Conservation (phyloP, 2,113 vertebrate genomes). For the Pterocles gutturalis region DNA sequence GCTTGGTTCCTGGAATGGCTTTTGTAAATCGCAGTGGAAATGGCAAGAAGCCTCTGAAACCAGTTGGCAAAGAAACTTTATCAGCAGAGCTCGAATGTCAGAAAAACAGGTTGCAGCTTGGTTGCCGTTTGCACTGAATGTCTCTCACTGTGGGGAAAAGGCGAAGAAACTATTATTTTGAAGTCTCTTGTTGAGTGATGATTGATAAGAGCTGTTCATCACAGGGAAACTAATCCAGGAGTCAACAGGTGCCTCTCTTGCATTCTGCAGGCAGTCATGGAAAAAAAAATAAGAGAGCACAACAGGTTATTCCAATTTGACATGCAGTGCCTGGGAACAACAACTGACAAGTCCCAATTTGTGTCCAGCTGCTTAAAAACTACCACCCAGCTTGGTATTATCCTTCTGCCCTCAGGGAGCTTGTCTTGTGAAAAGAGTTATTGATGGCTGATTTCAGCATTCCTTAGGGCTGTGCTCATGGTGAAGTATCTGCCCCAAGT, state of each 20-base stretch:
- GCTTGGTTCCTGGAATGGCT: neutral
- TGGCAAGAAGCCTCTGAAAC: neutral
- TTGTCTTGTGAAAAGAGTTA: constrained; percentile 64
- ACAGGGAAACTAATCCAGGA: constrained; percentile 29
- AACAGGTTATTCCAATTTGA: constrained; percentile 66
- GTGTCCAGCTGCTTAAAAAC: constrained; percentile 71
- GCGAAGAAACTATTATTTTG: constrained; percentile 35
- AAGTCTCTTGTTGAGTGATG: neutral
- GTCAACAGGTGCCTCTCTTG: constrained; percentile 58
- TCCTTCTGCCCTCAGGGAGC: constrained; percentile 38
- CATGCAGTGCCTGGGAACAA: constrained; percentile 62
- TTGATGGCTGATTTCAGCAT: constrained; percentile 66
- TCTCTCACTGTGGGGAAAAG: neutral
- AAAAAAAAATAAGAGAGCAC: neutral
- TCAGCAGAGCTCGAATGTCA: neutral
- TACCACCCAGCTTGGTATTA: constrained; percentile 69
- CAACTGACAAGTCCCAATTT: constrained; percentile 61
- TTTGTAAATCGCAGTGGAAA: neutral
- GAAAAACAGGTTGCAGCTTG: neutral
- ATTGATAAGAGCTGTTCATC: constrained; percentile 41
- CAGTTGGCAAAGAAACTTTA: neutral
- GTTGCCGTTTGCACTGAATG: neutral
- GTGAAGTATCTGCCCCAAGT: constrained; percentile 41
- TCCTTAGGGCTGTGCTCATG: constrained; percentile 61
- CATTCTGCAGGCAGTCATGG: constrained; percentile 10